Evolutionary conservation across 2,113 vertebrate species (phyloP).

Genomic region (Spizaetus ornatus): DNA sequence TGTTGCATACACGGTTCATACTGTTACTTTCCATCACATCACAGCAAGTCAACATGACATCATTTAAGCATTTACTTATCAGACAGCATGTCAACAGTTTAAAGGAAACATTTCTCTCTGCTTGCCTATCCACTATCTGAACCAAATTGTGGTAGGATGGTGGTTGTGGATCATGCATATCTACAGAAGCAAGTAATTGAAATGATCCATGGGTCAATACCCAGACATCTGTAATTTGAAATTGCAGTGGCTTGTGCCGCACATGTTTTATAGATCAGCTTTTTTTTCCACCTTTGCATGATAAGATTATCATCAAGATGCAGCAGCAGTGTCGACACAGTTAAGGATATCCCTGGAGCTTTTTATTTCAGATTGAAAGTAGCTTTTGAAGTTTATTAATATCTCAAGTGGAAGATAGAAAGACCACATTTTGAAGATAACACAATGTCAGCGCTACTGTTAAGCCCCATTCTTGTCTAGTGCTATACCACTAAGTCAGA

Average conservation of each 20-base stretch:
- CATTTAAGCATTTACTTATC: conserved; percentile 44
- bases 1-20: rapidly evolving
- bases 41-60: conserved; percentile 24
- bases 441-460: conserved; percentile 21
- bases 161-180: conserved; percentile 17
- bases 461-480: conserved; percentile 30
- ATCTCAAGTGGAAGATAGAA: conserved; percentile 45
- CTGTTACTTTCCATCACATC: not conserved
- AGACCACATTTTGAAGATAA: conserved; percentile 42
- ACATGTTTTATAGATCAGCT: conserved; percentile 23
- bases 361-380: conserved; percentile 34
- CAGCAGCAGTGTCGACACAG: not conserved
- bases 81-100: conserved; percentile 18
- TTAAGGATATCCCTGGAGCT: conserved; percentile 36
- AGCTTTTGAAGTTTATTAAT: conserved; percentile 49
- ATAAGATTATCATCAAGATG: conserved; percentile 59
- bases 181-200: conserved; percentile 36
- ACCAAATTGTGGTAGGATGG: not conserved
- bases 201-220: conserved; percentile 54
- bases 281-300: not conserved
- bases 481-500: not conserved
- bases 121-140: conserved; percentile 13
- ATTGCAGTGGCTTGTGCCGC: not conserved
- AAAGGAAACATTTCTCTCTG: not conserved
- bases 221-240: conserved; percentile 19